phyloP scores from a whole-genome alignment of 1,140 invertebrate species.

The Drosophila ohnishii region DNA sequence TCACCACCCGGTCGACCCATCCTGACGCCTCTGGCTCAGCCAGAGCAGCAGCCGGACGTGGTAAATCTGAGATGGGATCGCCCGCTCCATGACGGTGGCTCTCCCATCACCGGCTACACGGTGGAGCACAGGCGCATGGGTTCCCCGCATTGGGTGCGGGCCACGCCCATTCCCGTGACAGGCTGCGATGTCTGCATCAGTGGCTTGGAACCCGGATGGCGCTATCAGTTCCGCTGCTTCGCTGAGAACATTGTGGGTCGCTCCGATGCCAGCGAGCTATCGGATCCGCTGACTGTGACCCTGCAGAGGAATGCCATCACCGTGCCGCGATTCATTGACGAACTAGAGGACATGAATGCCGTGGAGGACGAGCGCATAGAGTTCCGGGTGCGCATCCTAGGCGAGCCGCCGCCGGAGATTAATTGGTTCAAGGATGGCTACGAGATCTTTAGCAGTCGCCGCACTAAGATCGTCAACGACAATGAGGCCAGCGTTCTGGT shows the following conservation, averaged over 20 bases:
- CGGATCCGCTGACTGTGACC: constrained; percentile 90
- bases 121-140: constrained; percentile 91
- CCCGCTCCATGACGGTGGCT: constrained; percentile 93
- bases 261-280: constrained; percentile 90
- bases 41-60: constrained; percentile 90
- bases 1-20: constrained; percentile 90
- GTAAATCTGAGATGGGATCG: constrained; percentile 93
- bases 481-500: constrained; percentile 90
- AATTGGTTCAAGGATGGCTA: constrained; percentile 97
- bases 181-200: constrained; percentile 89
- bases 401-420: constrained; percentile 92
- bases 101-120: constrained; percentile 92
- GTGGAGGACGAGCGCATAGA: constrained; percentile 92
- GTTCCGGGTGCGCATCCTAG: constrained; percentile 91
- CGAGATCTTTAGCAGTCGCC: constrained; percentile 91
- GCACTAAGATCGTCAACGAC: constrained; percentile 90
- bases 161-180: constrained; percentile 87
- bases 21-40: constrained; percentile 87
- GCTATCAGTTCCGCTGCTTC: constrained; percentile 94
- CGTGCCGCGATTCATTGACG: constrained; percentile 88
- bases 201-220: constrained; percentile 92
- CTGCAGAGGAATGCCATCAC: constrained; percentile 87
- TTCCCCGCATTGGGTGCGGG: constrained; percentile 90
- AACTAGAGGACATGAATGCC: constrained; percentile 87
- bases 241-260: constrained; percentile 93